phyloP scores from a whole-genome alignment of 2,888 invertebrate species.

The Drosophila ezoana region DNA sequence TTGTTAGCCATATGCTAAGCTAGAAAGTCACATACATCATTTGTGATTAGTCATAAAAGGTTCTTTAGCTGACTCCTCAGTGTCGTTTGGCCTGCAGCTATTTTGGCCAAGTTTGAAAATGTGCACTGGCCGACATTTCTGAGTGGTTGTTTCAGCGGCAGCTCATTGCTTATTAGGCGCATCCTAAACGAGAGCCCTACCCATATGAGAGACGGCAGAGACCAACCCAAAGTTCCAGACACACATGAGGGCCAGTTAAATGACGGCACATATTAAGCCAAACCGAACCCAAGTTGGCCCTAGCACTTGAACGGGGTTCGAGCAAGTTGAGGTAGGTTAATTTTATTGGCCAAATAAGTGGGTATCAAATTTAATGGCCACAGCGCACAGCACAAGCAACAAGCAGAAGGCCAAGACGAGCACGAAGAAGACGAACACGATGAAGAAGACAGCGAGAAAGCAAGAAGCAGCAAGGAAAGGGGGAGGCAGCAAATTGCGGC shows the following conservation, averaged over 20 bases:
- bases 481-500: constrained; percentile 44
- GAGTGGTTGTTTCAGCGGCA: constrained; percentile 11
- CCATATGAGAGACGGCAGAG: constrained; percentile 12
- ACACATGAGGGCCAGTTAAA: constrained; percentile 51
- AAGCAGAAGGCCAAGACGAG: constrained; percentile 32
- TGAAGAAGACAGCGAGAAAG: constrained; percentile 23
- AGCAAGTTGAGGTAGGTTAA: constrained; percentile 80
- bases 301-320: constrained; percentile 45
- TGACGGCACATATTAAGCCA: constrained; percentile 48
- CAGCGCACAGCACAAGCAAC: constrained; percentile 32
- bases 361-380: constrained; percentile 79
- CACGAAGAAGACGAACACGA: constrained; percentile 10
- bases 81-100: neutral
- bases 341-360: constrained; percentile 83
- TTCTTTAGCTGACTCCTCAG: neutral
- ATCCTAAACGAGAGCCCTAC: constrained; percentile 32
- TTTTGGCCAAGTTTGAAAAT: neutral
- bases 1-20: no score
- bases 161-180: constrained; percentile 43
- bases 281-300: constrained; percentile 45
- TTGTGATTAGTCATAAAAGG: neutral
- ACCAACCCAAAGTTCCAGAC: constrained; percentile 28
- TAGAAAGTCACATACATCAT: neutral
- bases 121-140: neutral
- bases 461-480: constrained; percentile 8